Conservation (phyloP, 2,797 vertebrate species). For the Gallinago stenura region DNA sequence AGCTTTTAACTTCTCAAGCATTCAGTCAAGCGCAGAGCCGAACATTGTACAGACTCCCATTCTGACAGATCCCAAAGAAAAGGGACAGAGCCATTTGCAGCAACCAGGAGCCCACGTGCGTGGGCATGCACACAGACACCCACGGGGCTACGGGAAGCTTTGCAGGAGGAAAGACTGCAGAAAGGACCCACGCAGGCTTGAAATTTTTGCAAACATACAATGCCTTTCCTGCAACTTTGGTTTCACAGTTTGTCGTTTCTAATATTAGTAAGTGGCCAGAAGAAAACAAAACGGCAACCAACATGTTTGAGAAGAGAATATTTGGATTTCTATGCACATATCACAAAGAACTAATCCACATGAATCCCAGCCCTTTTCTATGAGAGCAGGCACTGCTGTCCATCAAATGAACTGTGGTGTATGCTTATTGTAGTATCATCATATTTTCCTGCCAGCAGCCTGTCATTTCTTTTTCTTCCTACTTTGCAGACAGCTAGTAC, state of each 20-base stretch:
- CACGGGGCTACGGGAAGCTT: not conserved
- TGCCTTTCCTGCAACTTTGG: not conserved
- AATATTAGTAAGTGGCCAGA: slow-evolving; percentile 34
- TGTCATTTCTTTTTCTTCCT: slow-evolving; percentile 45
- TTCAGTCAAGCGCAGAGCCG: slow-evolving; percentile 15
- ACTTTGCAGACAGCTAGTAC: not conserved
- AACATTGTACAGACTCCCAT: slow-evolving; percentile 44
- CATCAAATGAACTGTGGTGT: not conserved
- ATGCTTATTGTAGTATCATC: not conserved
- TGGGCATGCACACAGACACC: not conserved
- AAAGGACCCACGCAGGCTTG: not conserved
- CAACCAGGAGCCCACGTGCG: not conserved
- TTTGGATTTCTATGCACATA: not conserved
- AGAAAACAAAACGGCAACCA: not conserved
- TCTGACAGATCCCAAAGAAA: slow-evolving; percentile 35
- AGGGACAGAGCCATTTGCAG: not conserved
- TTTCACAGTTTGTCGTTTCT: slow-evolving; percentile 18
- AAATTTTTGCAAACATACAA: not conserved
- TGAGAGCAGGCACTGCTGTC: slow-evolving; percentile 16
- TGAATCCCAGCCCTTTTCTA: not conserved
- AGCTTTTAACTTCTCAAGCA: slow-evolving; percentile 65
- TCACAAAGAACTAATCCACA: not conserved
- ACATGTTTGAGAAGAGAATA: not conserved
- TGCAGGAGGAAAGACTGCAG: not conserved
- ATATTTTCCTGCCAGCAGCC: slow-evolving; percentile 27